phyloP scores from a whole-genome alignment of 1,140 invertebrate species.

The Portunus trituberculatus region DNA sequence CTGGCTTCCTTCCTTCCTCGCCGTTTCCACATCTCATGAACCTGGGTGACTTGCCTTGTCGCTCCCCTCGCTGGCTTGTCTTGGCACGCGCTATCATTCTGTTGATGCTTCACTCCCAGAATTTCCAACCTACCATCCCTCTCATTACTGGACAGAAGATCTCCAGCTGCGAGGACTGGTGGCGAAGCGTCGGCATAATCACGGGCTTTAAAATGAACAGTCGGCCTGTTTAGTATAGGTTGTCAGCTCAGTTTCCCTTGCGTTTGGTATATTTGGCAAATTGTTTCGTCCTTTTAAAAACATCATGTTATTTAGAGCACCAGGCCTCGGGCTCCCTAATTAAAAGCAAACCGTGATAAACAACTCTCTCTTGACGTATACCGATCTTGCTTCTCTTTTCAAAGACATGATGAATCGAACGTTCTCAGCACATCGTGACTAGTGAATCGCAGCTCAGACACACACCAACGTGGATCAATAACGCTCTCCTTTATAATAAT shows the following conservation, averaged over 20 bases:
- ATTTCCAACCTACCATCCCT: background rate
- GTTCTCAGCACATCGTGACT: too few species aligned
- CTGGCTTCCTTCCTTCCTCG: too few species aligned
- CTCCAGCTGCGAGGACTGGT: background rate
- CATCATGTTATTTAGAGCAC: background rate
- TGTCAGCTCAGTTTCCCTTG: background rate
- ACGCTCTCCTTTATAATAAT: too few species aligned
- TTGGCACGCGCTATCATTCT: background rate
- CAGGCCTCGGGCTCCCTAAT: background rate
- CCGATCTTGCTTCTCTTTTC: too few species aligned
- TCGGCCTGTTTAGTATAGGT: background rate
- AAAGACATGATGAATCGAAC: too few species aligned
- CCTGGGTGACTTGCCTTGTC: background rate
- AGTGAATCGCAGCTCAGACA: too few species aligned
- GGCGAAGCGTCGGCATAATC: background rate
- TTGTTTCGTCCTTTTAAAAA: background rate
- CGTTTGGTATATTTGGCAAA: constrained; percentile 5
- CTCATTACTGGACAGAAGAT: background rate
- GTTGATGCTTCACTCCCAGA: background rate
- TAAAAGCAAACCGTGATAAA: too few species aligned
- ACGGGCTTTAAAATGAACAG: background rate
- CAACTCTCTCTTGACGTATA: too few species aligned
- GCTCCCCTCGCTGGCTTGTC: background rate
- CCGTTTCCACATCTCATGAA: background rate
- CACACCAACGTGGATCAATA: too few species aligned